Percentiles rank a stretch among this genome's conserved stretches.
Conservation (phyloP, 2,888 invertebrate genomes). For the Pimpla rufipes region DNA sequence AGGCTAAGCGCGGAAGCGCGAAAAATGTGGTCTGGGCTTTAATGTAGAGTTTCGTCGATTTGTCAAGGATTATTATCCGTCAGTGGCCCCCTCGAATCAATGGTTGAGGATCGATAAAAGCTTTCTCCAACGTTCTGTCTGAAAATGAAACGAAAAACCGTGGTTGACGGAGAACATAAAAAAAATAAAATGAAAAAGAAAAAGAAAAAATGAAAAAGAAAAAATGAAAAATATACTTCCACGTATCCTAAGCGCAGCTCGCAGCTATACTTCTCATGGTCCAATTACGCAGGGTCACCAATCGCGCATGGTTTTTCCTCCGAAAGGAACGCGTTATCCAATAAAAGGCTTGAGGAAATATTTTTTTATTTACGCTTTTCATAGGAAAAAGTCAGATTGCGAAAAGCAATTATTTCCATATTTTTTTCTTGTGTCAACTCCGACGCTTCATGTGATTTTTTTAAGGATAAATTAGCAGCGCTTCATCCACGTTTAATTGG, state of each 20-base stretch:
- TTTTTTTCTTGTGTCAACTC: too few relatives aligned
- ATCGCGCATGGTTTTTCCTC: constrained; percentile 38
- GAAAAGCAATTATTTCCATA: too few relatives aligned
- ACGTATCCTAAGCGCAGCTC: constrained; percentile 53
- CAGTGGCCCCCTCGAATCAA: constrained; percentile 50
- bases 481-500: too few relatives aligned
- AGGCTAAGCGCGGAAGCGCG: constrained; percentile 68
- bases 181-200: not conserved
- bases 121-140: constrained; percentile 27
- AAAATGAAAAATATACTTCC: constrained; percentile 45
- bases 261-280: constrained; percentile 57
- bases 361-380: too few relatives aligned
- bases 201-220: constrained; percentile 12
- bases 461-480: too few relatives aligned
- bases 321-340: too few relatives aligned
- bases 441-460: too few relatives aligned
- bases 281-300: constrained; percentile 64
- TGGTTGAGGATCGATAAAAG: constrained; percentile 18
- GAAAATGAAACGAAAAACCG: constrained; percentile 10
- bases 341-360: too few relatives aligned
- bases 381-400: too few relatives aligned
- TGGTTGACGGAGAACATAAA: not conserved
- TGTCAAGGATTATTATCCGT: constrained; percentile 43
- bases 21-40: constrained; percentile 81
- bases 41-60: constrained; percentile 71